Base-by-base conservation (phyloP, 2,797 vertebrate species). In the Nothura maculosa region DNA sequence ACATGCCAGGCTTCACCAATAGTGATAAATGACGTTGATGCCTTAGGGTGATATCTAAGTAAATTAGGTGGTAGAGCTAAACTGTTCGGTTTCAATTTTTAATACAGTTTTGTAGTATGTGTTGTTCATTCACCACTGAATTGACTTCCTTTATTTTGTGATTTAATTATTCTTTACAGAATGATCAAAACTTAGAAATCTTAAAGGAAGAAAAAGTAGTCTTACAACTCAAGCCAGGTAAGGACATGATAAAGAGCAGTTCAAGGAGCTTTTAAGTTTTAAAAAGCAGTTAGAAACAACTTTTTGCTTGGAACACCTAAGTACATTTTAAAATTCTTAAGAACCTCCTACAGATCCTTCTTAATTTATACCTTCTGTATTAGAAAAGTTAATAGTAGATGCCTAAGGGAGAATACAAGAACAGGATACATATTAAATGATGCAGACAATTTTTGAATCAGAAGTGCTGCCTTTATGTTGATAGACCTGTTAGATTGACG, bases 151-250 rank as follows among this genome's bases (percentile, higher is more conserved):
- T 96, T 95, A 85, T 52, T 94, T 81, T 93, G 76, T 95, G 85
- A 92, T 96, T 96, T 97, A 96, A 96, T 96, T 97, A 79, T 92
- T 96, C 93, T 82, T 83, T 60, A 87, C 73, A 74, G 57, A 50
- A 17, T 90, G 96, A 91, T 93, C 84, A 93, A 95, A 94, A 94
- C 85, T 87, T 79, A 86, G 75, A 91, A 88, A 94, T 45, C 6
- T 36, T 13, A 74, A 62, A 57, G 52, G 72, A 90, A 93, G 52
- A 86, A 45, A 92, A 92, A 85, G 57, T 24, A 50, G 18, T 92
- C 96, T 95, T 96, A 82, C 28, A 82, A 9, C 5, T 84, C 61
- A 85, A 66, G 25, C 55, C 76, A 62, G 45, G 7, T 63, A 90
- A 92, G 52, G 91, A 54, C 36, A 83, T 61, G 17, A 14, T 64